Percentiles rank a stretch among this genome's conserved stretches.
Conservation (phyloP, 2,113 vertebrate species). For the Oryzias celebensis region DNA sequence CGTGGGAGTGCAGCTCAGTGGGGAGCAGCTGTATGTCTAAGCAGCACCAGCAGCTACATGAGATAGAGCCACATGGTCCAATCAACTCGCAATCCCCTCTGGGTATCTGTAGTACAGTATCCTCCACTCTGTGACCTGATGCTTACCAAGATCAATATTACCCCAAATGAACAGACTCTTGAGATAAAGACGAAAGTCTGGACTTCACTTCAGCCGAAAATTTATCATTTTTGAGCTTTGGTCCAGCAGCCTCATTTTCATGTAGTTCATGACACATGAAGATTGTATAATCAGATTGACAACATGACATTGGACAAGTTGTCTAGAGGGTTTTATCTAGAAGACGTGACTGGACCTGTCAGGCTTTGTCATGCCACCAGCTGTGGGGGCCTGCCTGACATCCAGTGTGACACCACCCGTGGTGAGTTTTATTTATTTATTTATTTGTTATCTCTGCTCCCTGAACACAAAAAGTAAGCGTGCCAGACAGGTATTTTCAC, state of each 20-base stretch:
- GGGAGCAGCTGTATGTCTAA: constrained; percentile 51
- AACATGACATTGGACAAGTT: constrained; percentile 73
- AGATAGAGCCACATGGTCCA: constrained; percentile 47
- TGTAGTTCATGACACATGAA: constrained; percentile 43
- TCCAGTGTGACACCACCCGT: constrained; percentile 73
- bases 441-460: constrained; percentile 61
- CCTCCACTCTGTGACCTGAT: constrained; percentile 24
- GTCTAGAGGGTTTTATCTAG: constrained; percentile 65
- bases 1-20: constrained; percentile 19
- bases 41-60: constrained; percentile 56
- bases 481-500: constrained; percentile 68
- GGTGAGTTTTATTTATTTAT: constrained; percentile 35
- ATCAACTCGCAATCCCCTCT: constrained; percentile 11
- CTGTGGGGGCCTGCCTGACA: constrained; percentile 63
- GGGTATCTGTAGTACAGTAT: constrained; percentile 42
- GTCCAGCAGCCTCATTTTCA: constrained; percentile 26
- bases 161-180: neutral
- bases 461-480: constrained; percentile 47
- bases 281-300: constrained; percentile 70
- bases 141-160: constrained; percentile 15
- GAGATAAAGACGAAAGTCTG: neutral
- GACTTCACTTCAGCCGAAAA: neutral
- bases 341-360: constrained; percentile 71
- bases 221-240: neutral
- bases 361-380: constrained; percentile 69